Base-by-base conservation (phyloP, 2,797 vertebrate species). In the Heterohyrax brucei region DNA sequence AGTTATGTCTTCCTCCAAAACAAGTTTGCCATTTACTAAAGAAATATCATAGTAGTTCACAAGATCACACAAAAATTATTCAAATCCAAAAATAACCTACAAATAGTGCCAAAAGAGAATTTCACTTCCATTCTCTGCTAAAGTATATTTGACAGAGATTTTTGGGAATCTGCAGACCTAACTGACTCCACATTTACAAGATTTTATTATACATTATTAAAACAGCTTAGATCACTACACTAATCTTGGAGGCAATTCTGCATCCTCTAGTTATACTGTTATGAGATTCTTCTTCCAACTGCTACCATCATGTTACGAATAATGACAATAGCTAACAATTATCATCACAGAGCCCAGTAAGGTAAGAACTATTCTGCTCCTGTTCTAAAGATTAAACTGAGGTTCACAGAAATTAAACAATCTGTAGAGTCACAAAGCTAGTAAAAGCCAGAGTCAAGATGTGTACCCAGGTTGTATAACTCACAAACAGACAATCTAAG, bases 161-260 rank as follows among this genome's bases (percentile, higher is more conserved):
- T 90, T 87, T 46, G 24, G 88, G 46, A 91, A 94, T 90, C 28
- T 89, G 73, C 85, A 87, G 39, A 18, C 46, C 88, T 95, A 95
- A 88, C 4, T 87, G 18, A 90, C 95, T 94, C 79, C 62, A 90
- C 39, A 86, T 82, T 90, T 89, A 28, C 61, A 96, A 93, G 72
- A 94, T 72, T 91, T 83, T 76, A 96, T 82, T 95, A 7, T 79
- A 93, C 10, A 53, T 84, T 80, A 72, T 72, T 72, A 77, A 93
- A 89, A 70, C 5, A 93, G 46, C 81, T 89, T 92, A 22, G 44
- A 77, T 81, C 83, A 56, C 64, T 66, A 72, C 10, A 70, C 50
- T 77, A 85, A 89, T 93, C 61, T 59, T 93, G 50, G 53, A 96
- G 86, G 50, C 72, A 86, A 79, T 92, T 92, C 96, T 79, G 22